Conservation (phyloP, 2,797 vertebrate species). For the Loris lydekkerianus region DNA sequence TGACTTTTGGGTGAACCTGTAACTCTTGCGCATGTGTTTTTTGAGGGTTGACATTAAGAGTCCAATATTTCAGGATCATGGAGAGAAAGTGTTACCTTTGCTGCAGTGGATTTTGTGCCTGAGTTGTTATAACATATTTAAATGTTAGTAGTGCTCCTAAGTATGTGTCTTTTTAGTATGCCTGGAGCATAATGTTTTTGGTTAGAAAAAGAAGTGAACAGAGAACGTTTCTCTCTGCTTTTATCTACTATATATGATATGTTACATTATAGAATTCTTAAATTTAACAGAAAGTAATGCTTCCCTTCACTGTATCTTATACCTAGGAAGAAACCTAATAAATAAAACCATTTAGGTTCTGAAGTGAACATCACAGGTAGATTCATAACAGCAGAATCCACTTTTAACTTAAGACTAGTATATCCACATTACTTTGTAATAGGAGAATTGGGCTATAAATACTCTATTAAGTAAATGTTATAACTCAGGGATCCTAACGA, state of each 20-base stretch:
- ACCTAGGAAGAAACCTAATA: conserved; percentile 23
- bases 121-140: conserved; percentile 58
- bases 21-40: conserved; percentile 10
- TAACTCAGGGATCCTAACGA: background rate
- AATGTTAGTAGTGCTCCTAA: conserved; percentile 18
- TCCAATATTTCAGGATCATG: background rate
- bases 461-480: background rate
- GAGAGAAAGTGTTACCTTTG: conserved; percentile 27
- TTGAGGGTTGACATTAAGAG: conserved; percentile 12
- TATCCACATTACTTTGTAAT: background rate
- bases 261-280: conserved; percentile 28
- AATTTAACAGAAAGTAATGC: conserved; percentile 52
- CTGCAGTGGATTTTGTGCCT: conserved; percentile 14
- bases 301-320: conserved; percentile 11
- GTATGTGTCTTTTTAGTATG: background rate
- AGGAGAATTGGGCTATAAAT: background rate
- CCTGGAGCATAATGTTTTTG: conserved; percentile 12
- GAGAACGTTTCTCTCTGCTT: conserved; percentile 33
- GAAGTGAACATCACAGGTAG: conserved; percentile 27
- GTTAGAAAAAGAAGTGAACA: conserved; percentile 50
- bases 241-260: conserved; percentile 23
- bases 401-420: conserved; percentile 40
- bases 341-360: conserved; percentile 39
- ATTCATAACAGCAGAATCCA: background rate
- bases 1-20: conserved; percentile 34